phyloP scores from a whole-genome alignment of 1,140 invertebrate species.

The Aphaenogaster floridana region DNA sequence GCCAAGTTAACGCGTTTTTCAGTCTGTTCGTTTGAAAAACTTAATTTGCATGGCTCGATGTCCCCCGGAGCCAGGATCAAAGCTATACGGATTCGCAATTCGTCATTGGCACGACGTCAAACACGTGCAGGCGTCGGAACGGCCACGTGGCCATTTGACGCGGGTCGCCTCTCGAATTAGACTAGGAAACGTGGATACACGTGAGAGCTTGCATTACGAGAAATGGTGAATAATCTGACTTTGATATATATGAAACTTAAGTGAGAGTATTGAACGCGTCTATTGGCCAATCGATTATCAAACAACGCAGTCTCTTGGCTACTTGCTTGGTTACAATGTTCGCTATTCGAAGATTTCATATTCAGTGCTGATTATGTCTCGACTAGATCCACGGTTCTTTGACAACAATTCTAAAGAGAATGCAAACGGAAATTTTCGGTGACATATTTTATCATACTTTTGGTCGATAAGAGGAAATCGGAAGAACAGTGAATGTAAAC shows the following conservation, averaged over 20 bases:
- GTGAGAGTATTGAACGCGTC: slow-evolving; percentile 14
- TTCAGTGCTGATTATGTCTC: neutral
- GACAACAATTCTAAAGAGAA: neutral
- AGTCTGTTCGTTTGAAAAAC: neutral
- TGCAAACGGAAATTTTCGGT: neutral
- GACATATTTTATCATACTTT: neutral
- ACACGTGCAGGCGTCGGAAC: slow-evolving; percentile 61
- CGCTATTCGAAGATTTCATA: slow-evolving; percentile 24
- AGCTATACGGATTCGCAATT: slow-evolving; percentile 35
- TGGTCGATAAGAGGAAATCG: neutral
- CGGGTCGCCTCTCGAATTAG: slow-evolving; percentile 21
- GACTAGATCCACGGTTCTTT: neutral
- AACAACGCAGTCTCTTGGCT: neutral
- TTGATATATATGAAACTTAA: slow-evolving; percentile 9
- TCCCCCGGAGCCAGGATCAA: slow-evolving; percentile 26
- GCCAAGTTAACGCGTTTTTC: slow-evolving; percentile 15
- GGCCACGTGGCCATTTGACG: slow-evolving; percentile 63
- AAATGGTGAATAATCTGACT: slow-evolving; percentile 52
- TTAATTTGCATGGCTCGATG: slow-evolving; percentile 44
- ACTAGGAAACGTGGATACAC: slow-evolving; percentile 52
- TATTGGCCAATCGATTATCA: slow-evolving; percentile 43
- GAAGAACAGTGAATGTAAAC: neutral
- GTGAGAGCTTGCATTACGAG: slow-evolving; percentile 59
- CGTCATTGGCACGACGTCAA: slow-evolving; percentile 41
- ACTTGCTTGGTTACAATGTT: neutral